Evolutionary conservation across 2,113 vertebrate species (phyloP), one percentile per base, ranked within the genome.

Genomic region (Myotis lucifugus): DNA sequence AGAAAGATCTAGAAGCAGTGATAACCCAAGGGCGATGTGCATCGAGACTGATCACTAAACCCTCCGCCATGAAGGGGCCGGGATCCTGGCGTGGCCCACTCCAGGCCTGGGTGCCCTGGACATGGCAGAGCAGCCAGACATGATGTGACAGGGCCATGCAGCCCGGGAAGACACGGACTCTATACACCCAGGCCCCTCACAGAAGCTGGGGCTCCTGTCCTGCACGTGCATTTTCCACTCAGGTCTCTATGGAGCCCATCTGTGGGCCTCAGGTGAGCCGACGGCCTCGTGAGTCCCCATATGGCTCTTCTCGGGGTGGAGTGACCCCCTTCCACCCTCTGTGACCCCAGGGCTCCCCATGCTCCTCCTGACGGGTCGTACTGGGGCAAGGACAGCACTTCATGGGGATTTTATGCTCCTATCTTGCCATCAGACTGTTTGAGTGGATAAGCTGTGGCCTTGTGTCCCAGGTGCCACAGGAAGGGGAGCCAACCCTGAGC

Each of bases 191-290:
- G 54, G 56, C 73, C 56, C 13, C 46, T 50, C 66, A 76, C 42
- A 15, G 82, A 18, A 50, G 27, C 67, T 2, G 27, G 32, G 8
- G 87, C 37, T 86, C 70, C 90, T 79, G 18, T 21, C 29, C 32
- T 25, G 3, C 3, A 5, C 4, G 1, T 6, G 17, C 17, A 10
- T 15, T 21, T 79, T 7, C 54, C 4, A 27, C 8, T 4, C 8
- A 13, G 42, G 42, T 78, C n/a, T 88, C 40, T 8, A 3, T 18
- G 9, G 66, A 82, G 64, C 25, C 11, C 5, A 13, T 13, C 64
- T 23, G 23, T 29, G 29, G 83, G 67, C 21, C 46, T 56, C 69
- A 34, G 59, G 42, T 70, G 52, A 70, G 83, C 54, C 11, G 27
- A 54, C 5, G 40, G 25, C 59, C 46, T 92, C 1, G 0, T 59